phyloP scores from a whole-genome alignment of 2,888 invertebrate species.

The Diadromus collaris region DNA sequence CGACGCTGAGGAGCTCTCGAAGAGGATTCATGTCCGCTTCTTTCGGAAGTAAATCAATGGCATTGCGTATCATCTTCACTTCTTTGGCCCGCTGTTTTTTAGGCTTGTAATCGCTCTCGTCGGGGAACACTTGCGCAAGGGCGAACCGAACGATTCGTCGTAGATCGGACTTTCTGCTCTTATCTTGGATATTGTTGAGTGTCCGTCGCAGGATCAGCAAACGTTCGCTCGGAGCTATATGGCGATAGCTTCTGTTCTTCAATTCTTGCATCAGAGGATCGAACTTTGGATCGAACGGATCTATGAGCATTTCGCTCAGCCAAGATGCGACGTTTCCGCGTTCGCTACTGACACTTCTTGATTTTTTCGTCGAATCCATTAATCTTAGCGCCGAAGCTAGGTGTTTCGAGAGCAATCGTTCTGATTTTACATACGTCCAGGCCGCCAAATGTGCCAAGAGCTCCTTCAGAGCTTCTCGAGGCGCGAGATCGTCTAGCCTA shows the following conservation, averaged over 20 bases:
- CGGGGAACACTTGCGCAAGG: not conserved
- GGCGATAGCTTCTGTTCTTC: not conserved
- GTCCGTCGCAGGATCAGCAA: not conserved
- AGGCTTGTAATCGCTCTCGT: conserved; percentile 25
- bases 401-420: not conserved
- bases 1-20: not conserved
- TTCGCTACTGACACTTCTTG: not conserved
- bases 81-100: not conserved
- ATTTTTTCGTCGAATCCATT: not conserved
- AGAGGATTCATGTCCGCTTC: not conserved
- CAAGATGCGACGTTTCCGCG: not conserved
- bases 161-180: not conserved
- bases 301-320: conserved; percentile 24
- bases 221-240: not conserved
- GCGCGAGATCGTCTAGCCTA: not conserved
- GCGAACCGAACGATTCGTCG: not conserved
- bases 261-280: conserved; percentile 38
- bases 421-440: not conserved
- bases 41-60: not conserved
- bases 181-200: not conserved
- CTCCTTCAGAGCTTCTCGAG: not conserved
- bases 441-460: not conserved
- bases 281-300: conserved; percentile 34
- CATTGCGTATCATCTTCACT: not conserved
- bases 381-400: not conserved